Evolutionary conservation across 2,888 invertebrate species (phyloP), one percentile per base, ranked within the genome.

Genomic region (Cyaniris semiargus): DNA sequence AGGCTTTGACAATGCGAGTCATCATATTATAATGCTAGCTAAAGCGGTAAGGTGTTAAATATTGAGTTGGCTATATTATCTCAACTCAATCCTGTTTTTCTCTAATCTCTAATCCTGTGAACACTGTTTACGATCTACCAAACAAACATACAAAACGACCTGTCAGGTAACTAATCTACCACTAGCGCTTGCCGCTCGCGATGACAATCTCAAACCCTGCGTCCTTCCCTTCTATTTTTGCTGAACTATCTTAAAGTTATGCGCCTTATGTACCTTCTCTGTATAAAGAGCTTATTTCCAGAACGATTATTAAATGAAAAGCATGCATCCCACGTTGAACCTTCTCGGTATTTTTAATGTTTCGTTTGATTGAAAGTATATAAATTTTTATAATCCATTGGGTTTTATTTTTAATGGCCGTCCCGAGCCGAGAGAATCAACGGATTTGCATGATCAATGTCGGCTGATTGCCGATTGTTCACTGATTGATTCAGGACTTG

Each of bases 401-500:
- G 74, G 15, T 74, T 74, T 44, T 74, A 74, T 74, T 48, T 48
- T 74, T 74, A 74, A 74, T 74, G 74, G 74, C 27, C 18, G 18
- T 27, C 48, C n/a, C 21, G 53, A 3, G 38, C 23, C 18, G 74
- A 18, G 18, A 15, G 86, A 84, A 79, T 81, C 79, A 71, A 70
- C 72, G 77, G 78, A 88, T 90, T 87, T 85, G 83, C 87, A 86
- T 89, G 89, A 88, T 84, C 84, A 81, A 81, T 82, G 81, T 81
- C 83, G 80, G 81, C 81, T 84, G 84, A 86, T 87, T 86, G 83
- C 74, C 80, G 82, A 84, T 85, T 85, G 86, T 85, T 84, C 38
- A 34, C 77, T 58, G 56, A 74, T 74, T 53, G 48, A 18, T 53
- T 48, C 18, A 48, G 15, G n/a, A 38, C 38, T 21, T 58, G 58